Evolutionary conservation across 2,797 vertebrate species (phyloP), one percentile per base, ranked within the genome.

Genomic region (Brachymystax lenok): DNA sequence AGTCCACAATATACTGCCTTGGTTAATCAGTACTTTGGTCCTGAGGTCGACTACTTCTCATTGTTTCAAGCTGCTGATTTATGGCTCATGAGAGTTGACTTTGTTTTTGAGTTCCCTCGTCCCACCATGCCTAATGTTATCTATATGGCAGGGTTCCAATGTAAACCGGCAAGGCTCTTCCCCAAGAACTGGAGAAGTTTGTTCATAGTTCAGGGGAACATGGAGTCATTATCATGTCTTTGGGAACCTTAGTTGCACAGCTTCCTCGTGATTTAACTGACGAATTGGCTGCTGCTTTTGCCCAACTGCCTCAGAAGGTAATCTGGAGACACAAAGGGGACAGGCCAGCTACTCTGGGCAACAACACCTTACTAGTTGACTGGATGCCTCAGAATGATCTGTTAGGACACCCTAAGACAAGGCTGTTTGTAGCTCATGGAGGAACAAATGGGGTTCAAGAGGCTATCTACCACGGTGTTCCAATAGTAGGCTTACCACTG

Each of bases 101-200:
- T 84, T 75, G 81, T 82, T 2, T 80, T 88, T 64, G 87, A 88
- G 21, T 88, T 92, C 51, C 93, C 94, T 21, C 91, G 93, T 0
- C 95, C 94, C n/a, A 92, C 93, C 0, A 91, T 96, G 93, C 94
- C 94, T 50, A 95, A 95, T 69, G 59, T 94, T 0, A 76, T 94
- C 64, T 95, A 95, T 13, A 88, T 95, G 2, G 93, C 91, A n/a
- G 93, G 95, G 1, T 94, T 95, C 56, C 94, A 95, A 6, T 95
- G 94, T 79, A 91, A 88, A 86, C 90, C 94, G 10, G 61, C 91
- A 87, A 92, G 77, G 84, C 89, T 14, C 90, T 95, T 4, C 83
- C 93, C 3, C 76, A 21, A 0, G 84, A 95, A 17, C 78, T 95
- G 5, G 92, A 93, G 85, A 80, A 88, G 8, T 94, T 94, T 82